Conservation (phyloP, 2,113 vertebrate genomes). For the Galbula dea region DNA sequence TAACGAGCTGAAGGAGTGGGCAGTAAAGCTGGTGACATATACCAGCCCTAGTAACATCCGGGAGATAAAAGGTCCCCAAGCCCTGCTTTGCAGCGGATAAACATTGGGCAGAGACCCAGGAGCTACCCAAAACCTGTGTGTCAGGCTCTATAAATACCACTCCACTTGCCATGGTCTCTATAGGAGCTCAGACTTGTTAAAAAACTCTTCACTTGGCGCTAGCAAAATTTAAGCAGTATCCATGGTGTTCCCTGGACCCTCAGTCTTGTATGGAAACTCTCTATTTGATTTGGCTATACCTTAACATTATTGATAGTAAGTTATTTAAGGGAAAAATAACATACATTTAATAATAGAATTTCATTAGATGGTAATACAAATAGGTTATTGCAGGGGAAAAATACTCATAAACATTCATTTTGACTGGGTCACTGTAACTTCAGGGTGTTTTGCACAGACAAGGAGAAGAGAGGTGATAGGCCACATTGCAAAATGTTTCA, state of each 20-base stretch:
- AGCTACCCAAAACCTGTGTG: fast-evolving
- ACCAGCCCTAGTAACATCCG: background rate
- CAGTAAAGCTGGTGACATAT: slow-evolving; percentile 30
- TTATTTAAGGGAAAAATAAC: background rate
- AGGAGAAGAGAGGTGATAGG: slow-evolving; percentile 23
- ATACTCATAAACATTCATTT: slow-evolving; percentile 11
- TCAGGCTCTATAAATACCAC: fast-evolving
- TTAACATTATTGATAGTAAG: background rate
- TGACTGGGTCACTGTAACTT: background rate
- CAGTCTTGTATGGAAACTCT: background rate
- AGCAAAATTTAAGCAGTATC: background rate
- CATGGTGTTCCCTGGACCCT: background rate
- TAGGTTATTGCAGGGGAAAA: background rate
- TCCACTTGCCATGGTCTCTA: background rate
- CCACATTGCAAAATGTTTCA: slow-evolving; percentile 14
- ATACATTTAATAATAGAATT: background rate
- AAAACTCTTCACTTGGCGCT: background rate
- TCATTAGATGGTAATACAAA: background rate
- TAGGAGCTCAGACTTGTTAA: background rate
- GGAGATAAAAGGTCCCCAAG: slow-evolving; percentile 12
- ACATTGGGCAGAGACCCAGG: background rate
- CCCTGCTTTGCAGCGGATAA: background rate
- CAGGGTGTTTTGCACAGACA: slow-evolving; percentile 24
- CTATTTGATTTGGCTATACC: background rate
- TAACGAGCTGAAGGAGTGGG: background rate